These are phyloP conservation scores for Esox lucius DNA, from an alignment of 2,797 vertebrate species.

Conservation along the genomic window DNA sequence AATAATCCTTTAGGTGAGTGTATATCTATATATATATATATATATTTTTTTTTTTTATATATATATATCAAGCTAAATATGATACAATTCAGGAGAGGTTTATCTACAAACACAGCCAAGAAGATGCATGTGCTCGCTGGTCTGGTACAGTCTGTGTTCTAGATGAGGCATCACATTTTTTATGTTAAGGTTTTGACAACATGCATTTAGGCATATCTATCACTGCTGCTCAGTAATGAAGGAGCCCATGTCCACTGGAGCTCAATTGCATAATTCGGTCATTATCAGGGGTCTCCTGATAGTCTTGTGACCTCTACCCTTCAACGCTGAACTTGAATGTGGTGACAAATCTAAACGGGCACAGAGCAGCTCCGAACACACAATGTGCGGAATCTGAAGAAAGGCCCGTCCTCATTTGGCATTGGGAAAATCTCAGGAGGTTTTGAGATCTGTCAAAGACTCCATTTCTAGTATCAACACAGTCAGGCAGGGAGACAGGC, in stretches of 20 bases:
- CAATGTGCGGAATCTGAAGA: neutral
- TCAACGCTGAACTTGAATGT: constrained; percentile 70
- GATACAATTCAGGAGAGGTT: too few relatives aligned
- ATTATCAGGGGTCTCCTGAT: constrained; percentile 75
- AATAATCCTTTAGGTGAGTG: too few relatives aligned
- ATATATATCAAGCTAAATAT: neutral
- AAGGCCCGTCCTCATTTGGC: constrained; percentile 55
- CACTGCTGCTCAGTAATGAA: constrained; percentile 69
- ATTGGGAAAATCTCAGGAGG: neutral
- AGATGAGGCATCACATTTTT: constrained; percentile 69
- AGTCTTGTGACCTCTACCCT: constrained; percentile 77
- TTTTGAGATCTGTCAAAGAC: constrained; percentile 5
- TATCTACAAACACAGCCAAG: neutral
- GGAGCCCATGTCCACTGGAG: constrained; percentile 65
- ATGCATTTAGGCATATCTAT: constrained; percentile 70
- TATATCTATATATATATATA: too few relatives aligned
- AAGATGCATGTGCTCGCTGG: constrained; percentile 14
- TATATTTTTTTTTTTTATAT: neutral
- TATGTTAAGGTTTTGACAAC: constrained; percentile 72
- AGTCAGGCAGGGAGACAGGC: neutral
- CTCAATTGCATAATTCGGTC: constrained; percentile 75
- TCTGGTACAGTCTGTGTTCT: constrained; percentile 72
- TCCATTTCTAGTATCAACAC: constrained; percentile 25
- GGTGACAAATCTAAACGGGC: constrained; percentile 65
- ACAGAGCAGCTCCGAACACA: constrained; percentile 16